Conservation (phyloP, 2,797 vertebrate species). For the Vipera latastei region DNA sequence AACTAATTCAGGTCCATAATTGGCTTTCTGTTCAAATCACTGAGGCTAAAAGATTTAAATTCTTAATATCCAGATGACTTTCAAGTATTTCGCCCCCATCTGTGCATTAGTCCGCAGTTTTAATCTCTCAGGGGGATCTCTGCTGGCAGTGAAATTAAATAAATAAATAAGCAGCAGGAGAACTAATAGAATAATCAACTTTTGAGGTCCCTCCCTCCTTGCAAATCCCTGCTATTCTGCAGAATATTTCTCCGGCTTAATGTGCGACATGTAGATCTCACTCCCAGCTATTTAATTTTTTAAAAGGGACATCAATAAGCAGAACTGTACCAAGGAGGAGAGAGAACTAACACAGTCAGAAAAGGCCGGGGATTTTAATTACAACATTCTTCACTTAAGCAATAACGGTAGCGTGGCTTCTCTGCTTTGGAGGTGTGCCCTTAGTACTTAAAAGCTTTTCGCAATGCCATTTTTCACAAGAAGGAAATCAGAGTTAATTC, state of each 20-base stretch:
- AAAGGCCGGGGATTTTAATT: constrained; percentile 39
- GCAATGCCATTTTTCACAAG: background rate
- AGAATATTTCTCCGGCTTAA: constrained; percentile 58
- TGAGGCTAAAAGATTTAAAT: constrained; percentile 91
- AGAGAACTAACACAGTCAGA: constrained; percentile 22
- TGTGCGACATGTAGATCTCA: constrained; percentile 62
- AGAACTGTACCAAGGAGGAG: constrained; percentile 37
- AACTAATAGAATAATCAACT: constrained; percentile 63
- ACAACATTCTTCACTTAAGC: constrained; percentile 46
- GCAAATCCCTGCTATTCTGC: constrained; percentile 32
- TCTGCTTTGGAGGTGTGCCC: constrained; percentile 16
- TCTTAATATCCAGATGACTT: constrained; percentile 90
- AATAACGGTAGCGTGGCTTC: background rate
- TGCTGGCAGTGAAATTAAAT: constrained; percentile 67
- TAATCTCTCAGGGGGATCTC: constrained; percentile 71
- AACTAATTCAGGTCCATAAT: constrained; percentile 97
- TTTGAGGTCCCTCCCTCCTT: background rate
- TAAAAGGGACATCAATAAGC: constrained; percentile 51
- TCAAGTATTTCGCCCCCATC: constrained; percentile 76
- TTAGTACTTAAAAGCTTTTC: background rate
- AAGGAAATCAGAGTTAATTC: background rate
- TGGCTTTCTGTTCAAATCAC: constrained; percentile 94
- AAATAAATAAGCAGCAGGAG: constrained; percentile 65
- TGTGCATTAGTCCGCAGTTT: constrained; percentile 67
- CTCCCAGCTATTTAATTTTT: constrained; percentile 67